Evolutionary conservation across 1,140 invertebrate genomes (phyloP), one percentile per base, ranked within the genome.

Genomic region (Drosophila sechellia): DNA sequence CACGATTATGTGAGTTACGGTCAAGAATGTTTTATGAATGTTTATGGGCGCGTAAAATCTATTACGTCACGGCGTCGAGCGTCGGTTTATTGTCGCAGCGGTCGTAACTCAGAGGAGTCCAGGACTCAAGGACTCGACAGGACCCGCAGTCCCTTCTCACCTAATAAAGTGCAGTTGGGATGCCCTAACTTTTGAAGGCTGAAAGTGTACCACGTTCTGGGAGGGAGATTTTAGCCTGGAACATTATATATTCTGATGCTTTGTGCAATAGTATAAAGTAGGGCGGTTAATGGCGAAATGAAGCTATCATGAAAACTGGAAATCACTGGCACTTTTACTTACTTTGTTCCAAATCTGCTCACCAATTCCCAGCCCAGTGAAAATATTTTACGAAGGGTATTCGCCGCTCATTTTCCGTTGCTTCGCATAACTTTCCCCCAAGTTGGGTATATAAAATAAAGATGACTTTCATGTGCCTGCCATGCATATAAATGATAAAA

Each of bases 401-500:
- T 48, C 46, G 25, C 10, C 13, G 22, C 11, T 43, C 12, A 15
- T 43, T 37, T 65, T 53, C 22, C 20, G 27, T 39, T 68, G 35
- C 31, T 34, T 48, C 31, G 63, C 65, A 69, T 68, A 69, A 66
- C 61, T 45, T 69, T 66, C 39, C 59, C 22, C 17, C 61, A 66
- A 68, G 57, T 73, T 72, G 57, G 72, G 54, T 57, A 52, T 53
- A 75, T 66, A 72, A 58, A 80, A 75, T 76, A 81, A 81, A 75
- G 72, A 80, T 78, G 83, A 81, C 74, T 86, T 78, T 87, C 83
- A 81, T 86, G 78, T 64, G 78, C 78, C 81, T 85, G 81, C 83
- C 81, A 78, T 87, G 81, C 81, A 86, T 86, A 86, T 83, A 86
- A 86, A 86, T 86, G 81, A 86, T 86, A 81, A 78, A 86, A 87